phyloP scores from a whole-genome alignment of 2,888 invertebrate genomes.

The Linyphia triangularis region DNA sequence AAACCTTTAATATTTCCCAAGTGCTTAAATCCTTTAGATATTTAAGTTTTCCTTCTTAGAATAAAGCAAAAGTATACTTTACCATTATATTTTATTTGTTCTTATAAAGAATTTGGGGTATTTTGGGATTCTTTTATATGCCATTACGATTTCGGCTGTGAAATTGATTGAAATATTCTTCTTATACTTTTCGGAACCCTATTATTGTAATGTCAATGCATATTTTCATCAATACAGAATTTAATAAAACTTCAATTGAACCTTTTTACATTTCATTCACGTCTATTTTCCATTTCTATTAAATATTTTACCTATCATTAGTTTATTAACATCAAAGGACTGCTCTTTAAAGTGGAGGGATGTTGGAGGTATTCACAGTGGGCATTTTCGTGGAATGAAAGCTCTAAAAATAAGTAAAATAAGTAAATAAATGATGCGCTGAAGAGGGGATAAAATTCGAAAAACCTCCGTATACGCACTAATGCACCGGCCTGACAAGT shows the following conservation, averaged over 20 bases:
- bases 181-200: too few species aligned
- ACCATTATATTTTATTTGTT: too few species aligned
- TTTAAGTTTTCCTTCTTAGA: too few species aligned
- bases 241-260: background rate
- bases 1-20: too few species aligned
- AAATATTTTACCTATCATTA: background rate
- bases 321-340: background rate
- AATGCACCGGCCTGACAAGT: slow-evolving; percentile 39
- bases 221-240: too few species aligned
- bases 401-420: background rate
- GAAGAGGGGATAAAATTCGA: background rate
- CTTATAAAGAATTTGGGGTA: too few species aligned
- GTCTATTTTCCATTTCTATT: background rate
- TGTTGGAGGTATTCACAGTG: background rate
- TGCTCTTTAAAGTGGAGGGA: background rate
- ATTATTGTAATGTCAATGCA: too few species aligned
- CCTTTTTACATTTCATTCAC: background rate
- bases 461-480: background rate
- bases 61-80: too few species aligned
- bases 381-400: background rate
- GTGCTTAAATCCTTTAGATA: too few species aligned
- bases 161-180: too few species aligned
- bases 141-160: too few species aligned
- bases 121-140: too few species aligned
- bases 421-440: background rate